phyloP scores from a whole-genome alignment of 2,888 invertebrate species.

The Athrips mouffetella region DNA sequence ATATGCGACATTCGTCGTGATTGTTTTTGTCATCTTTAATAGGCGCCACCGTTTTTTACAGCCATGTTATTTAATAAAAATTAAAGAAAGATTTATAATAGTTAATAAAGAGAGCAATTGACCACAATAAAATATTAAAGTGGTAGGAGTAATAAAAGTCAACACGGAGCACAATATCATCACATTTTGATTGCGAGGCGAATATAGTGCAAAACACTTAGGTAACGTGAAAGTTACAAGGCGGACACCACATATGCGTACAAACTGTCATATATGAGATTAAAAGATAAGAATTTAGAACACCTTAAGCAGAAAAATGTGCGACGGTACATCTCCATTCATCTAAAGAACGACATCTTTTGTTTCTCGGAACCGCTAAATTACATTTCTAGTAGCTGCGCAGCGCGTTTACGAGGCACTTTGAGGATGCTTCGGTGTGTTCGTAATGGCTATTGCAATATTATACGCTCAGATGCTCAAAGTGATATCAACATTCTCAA shows the following conservation, averaged over 20 bases:
- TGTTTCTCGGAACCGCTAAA: slow-evolving; percentile 75
- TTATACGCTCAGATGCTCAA: slow-evolving; percentile 68
- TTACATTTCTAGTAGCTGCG: slow-evolving; percentile 74
- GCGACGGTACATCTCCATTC: slow-evolving; percentile 62
- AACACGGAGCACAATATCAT: background rate
- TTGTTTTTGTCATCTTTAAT: slow-evolving; percentile 19
- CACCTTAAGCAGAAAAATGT: slow-evolving; percentile 66
- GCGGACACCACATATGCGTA: slow-evolving; percentile 47
- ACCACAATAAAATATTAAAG: background rate
- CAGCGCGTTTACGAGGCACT: slow-evolving; percentile 73
- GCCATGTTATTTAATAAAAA: background rate
- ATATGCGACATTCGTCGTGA: slow-evolving; percentile 21
- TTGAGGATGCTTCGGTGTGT: slow-evolving; percentile 70
- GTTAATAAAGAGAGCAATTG: background rate
- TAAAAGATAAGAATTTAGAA: slow-evolving; percentile 65
- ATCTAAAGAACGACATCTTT: slow-evolving; percentile 67
- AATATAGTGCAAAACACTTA: slow-evolving; percentile 16
- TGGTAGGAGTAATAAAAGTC: background rate
- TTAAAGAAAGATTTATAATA: background rate
- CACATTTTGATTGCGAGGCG: background rate
- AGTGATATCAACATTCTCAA: slow-evolving; percentile 67
- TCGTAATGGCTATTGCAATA: slow-evolving; percentile 74
- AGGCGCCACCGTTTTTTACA: slow-evolving; percentile 21
- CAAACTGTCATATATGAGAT: slow-evolving; percentile 42
- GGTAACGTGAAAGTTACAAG: slow-evolving; percentile 52